Evolutionary conservation across 2,797 vertebrate genomes (phyloP), one percentile per base, ranked within the genome.

Genomic region (Phataginus tricuspis): DNA sequence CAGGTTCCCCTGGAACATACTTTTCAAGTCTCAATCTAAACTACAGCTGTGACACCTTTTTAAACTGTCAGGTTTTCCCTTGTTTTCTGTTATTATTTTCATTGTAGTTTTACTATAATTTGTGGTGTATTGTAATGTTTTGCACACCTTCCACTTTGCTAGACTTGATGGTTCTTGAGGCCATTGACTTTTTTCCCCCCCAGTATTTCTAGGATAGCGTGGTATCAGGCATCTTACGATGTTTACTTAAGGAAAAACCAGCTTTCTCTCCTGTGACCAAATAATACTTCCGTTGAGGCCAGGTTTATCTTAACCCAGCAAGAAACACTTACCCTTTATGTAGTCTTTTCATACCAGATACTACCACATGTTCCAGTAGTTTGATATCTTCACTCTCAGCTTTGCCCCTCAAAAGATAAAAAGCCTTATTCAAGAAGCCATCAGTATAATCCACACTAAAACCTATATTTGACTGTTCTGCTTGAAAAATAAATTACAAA

Each of bases 401-500:
- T 42, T 4, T 71, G 53, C 3, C 23, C 29, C 21, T n/a, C 78
- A 39, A 79, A 2, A 75, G 7, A 23, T 49, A 37, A 86, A 80
- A 68, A 83, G 34, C 39, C 45, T 77, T 72, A 45, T 69, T 92
- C 59, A 78, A 74, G 66, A 74, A 16, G 64, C 27, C 37, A 3
- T 91, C 9, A 27, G 27, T 55, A n/a, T 23, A 86, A 89, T 53
- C n/a, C 29, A 66, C 29, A 55, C 14, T 55, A 49, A 93, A 88
- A 75, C 55, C 29, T 34, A 34, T 29, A 7, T 59, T 92, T 45
- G 31, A 27, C 31, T 68, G 7, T 82, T 90, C 59, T 39, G 16
- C 90, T 39, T 69, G 23, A 90, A 92, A 87, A 74, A 59, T 64
- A 78, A 92, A 84, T 72, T 61, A 31, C 5, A 83, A 79, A 83